A percentile compares a stretch with the other conserved stretches of the same genome.
Conservation (phyloP, 2,888 invertebrate species). For the Mactromeris polynyma region DNA sequence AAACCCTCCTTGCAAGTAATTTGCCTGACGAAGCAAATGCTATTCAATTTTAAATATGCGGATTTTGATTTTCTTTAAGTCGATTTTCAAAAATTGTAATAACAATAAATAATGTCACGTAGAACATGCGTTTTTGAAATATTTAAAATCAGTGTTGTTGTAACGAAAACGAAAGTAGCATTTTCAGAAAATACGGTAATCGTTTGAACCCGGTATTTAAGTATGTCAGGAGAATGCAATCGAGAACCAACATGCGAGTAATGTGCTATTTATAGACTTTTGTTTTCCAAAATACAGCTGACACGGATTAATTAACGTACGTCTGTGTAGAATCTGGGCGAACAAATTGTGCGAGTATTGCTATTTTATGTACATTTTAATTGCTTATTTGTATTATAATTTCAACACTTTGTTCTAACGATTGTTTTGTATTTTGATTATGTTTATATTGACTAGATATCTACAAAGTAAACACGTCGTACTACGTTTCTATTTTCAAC, state of each 20-base stretch:
- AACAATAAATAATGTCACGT: no score
- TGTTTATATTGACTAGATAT: no score
- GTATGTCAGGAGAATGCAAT: neutral
- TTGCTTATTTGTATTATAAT: neutral
- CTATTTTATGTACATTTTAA: neutral
- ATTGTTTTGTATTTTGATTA: neutral
- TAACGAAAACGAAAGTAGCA: slow-evolving; percentile 7
- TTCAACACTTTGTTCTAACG: neutral
- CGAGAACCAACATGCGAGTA: neutral
- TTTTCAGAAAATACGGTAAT: neutral
- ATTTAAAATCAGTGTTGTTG: no score
- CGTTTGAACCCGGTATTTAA: neutral
- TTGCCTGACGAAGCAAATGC: no score
- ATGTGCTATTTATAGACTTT: neutral
- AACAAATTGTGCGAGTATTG: neutral
- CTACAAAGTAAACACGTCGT: no score
- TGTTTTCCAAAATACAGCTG: slow-evolving; percentile 5
- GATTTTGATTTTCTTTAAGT: no score
- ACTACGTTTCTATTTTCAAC: no score
- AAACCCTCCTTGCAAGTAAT: no score
- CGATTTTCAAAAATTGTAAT: no score
- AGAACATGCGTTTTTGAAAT: no score
- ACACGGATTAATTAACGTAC: no score
- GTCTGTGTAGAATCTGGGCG: neutral
- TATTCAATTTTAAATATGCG: no score